phyloP scores from a whole-genome alignment of 2,113 vertebrate genomes.

The Silurus meridionalis region DNA sequence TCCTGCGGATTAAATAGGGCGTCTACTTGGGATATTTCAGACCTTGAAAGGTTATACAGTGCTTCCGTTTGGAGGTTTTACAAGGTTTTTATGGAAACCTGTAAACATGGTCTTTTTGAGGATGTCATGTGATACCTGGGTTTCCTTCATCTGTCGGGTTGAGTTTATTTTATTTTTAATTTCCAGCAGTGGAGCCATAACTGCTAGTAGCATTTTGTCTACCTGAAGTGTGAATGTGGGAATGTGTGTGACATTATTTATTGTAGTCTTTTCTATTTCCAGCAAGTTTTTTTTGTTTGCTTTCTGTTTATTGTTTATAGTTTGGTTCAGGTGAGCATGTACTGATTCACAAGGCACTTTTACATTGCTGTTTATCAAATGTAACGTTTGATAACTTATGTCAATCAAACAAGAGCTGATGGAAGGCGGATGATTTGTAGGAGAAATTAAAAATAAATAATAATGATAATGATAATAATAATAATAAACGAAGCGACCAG shows the following conservation, averaged over 20 bases:
- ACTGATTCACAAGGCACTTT: conserved; percentile 67
- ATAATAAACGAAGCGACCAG: background rate
- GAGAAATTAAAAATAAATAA: too few species aligned
- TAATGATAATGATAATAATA: too few species aligned
- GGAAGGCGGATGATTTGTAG: conserved; percentile 43
- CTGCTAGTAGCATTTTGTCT: conserved; percentile 46
- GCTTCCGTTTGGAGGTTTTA: conserved; percentile 40
- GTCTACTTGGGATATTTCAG: background rate
- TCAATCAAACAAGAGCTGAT: conserved; percentile 49
- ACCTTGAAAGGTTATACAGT: conserved; percentile 15
- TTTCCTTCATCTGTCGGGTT: background rate
- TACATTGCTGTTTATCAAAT: conserved; percentile 57
- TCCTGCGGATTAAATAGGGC: conserved; percentile 5
- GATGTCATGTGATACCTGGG: background rate
- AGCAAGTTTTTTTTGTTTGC: conserved; percentile 22
- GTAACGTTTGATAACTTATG: conserved; percentile 44
- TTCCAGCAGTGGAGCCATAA: conserved; percentile 33
- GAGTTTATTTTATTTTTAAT: background rate
- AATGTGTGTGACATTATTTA: conserved; percentile 43
- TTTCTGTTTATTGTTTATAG: conserved; percentile 58
- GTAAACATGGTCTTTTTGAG: background rate
- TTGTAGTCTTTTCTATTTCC: conserved; percentile 41
- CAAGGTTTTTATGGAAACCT: conserved; percentile 13
- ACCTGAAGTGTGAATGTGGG: conserved; percentile 50
- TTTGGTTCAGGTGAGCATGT: conserved; percentile 53